Base-by-base conservation (phyloP, 2,888 invertebrate genomes). In the Watsonalla cultraria region DNA sequence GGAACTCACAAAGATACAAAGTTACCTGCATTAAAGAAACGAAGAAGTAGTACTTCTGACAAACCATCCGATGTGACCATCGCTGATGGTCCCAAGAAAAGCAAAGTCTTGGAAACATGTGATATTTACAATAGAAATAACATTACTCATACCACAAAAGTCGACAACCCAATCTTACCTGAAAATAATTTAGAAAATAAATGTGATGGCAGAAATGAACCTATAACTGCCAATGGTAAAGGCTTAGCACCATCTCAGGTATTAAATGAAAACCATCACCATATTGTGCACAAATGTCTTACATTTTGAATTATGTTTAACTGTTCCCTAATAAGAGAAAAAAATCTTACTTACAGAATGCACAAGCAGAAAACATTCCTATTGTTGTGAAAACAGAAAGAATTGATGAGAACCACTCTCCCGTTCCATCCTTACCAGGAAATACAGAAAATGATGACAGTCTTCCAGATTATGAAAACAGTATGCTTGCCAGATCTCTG, bases 401-500 rank as follows among this genome's bases (percentile, higher is more conserved):
- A 52, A 68, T 74, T 62, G 90, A 90, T 55, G 86, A 86, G 13
- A 78, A 78, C 55, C 71, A 68, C 55, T 84, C 86, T 49, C 80
- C 83, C 8, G 63, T 68, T 39, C 71, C 78, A 55, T 74, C 79
- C 47, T 65, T 74, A 56, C 73, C 69, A 51, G 68, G 71, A 46
- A 81, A 79, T 60, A 80, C 80, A 14, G 90, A 90, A 66, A 89
- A 86, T 76, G 87, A 90, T 57, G 88, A 90, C 50, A 86, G 85
- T 74, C 83, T 86, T 68, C 89, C 91, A 45, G 89, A 88, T 77
- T 91, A 91, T 64, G 91, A 91, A 69, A 91, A 91, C 66, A 91
- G 91, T 57, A 91, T 91, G 91, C 86, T 91, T 72, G 91, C 91
- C 68, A 82, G 91, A 62, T 91, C 91, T 53, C 72, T 91, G 55